phyloP scores from a whole-genome alignment of 2,797 vertebrate genomes.

The Novumbra hubbsi region DNA sequence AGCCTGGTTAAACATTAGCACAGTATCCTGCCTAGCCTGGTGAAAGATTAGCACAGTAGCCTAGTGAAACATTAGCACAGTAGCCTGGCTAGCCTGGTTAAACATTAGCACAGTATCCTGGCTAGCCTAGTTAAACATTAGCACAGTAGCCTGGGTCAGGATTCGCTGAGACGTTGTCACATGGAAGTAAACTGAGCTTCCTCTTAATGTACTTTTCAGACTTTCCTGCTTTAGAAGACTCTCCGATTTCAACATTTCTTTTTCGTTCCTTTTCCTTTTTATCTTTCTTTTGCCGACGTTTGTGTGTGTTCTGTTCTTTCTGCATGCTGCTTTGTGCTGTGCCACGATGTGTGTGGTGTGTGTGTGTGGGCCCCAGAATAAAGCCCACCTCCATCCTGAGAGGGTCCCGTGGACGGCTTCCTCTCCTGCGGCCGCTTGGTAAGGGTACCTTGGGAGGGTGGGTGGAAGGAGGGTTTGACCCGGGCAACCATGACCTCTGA shows the following conservation, averaged over 20 bases:
- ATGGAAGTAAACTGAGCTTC: not conserved
- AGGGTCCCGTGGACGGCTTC: constrained; percentile 53
- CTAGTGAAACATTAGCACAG: no score
- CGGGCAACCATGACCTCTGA: constrained; percentile 31
- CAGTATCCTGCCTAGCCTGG: not conserved
- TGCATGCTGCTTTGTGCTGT: constrained; percentile 58
- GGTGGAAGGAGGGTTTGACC: no score
- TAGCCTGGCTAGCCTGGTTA: not conserved
- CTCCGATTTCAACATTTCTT: not conserved
- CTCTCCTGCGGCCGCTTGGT: constrained; percentile 50
- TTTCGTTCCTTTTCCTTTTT: not conserved
- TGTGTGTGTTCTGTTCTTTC: constrained; percentile 9
- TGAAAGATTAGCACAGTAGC: not conserved
- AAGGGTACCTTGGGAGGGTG: constrained; percentile 40
- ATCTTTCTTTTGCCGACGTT: constrained; percentile 17
- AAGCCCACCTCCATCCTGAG: constrained; percentile 60
- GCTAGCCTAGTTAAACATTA: no score
- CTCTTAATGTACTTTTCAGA: not conserved
- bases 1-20: no score
- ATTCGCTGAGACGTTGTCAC: not conserved
- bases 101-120: not conserved
- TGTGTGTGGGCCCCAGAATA: constrained; percentile 49
- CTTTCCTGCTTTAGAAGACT: not conserved
- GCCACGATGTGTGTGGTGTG: constrained; percentile 52
- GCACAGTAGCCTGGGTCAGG: not conserved